Percentiles rank a stretch among this genome's conserved stretches.
Evolutionary conservation across 2,888 invertebrate species (phyloP).

Genomic region (Drosophila anomalata): DNA sequence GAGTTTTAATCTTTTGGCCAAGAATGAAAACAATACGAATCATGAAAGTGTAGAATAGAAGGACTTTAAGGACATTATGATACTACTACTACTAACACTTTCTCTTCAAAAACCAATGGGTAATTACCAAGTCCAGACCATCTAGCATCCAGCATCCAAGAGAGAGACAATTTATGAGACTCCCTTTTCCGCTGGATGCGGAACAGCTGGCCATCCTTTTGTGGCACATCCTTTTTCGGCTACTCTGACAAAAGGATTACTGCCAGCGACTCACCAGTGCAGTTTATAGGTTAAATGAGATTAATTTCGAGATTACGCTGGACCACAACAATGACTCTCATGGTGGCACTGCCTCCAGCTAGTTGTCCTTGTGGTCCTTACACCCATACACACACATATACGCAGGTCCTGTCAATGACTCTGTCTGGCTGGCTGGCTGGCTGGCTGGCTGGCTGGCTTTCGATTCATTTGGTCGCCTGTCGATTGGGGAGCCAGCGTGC

Average conservation of each 20-base stretch:
- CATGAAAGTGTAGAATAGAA: too few species aligned
- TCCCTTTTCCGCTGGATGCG: conserved; percentile 8
- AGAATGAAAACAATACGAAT: conserved; percentile 1
- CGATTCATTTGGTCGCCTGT: conserved; percentile 43
- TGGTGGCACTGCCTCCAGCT: not conserved
- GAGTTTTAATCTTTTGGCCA: conserved; percentile 58
- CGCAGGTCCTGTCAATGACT: not conserved
- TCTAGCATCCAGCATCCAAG: conserved; percentile 5
- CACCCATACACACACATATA: conserved; percentile 9
- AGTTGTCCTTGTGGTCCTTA: not conserved
- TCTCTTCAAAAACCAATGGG: not conserved
- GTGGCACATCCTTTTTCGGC: conserved; percentile 23
- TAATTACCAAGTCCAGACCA: not conserved
- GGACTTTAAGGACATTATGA: too few species aligned
- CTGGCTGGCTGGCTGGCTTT: conserved; percentile 28
- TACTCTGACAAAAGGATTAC: conserved; percentile 78
- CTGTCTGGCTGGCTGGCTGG: conserved; percentile 14
- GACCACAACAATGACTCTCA: conserved; percentile 27
- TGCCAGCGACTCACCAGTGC: conserved; percentile 54
- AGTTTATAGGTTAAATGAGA: conserved; percentile 73
- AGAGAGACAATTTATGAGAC: conserved; percentile 56
- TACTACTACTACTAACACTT: not conserved
- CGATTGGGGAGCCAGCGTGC: conserved; percentile 52
- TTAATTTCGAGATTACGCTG: conserved; percentile 70
- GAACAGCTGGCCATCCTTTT: conserved; percentile 16